Conservation (phyloP, 2,797 vertebrate genomes). For the Allobates femoralis region DNA sequence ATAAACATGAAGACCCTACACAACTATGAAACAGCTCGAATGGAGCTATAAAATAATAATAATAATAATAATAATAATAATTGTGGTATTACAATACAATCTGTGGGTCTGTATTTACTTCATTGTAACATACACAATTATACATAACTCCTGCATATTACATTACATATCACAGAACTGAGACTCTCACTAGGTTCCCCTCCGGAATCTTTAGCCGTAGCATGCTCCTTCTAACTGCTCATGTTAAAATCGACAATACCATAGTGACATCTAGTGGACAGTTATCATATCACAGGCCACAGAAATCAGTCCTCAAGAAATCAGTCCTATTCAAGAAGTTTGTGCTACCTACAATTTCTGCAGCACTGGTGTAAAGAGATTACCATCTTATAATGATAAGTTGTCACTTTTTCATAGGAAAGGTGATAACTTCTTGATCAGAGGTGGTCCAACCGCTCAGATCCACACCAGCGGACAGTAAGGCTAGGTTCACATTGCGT, state of each 20-base stretch:
- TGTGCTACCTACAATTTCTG: not conserved
- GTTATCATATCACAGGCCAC: not conserved
- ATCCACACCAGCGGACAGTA: too few relatives aligned
- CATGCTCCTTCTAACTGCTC: not conserved
- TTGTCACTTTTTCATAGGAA: too few relatives aligned
- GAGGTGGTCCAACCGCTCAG: too few relatives aligned
- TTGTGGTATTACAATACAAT: not conserved
- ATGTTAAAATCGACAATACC: slow-evolving; percentile 64
- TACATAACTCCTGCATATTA: not conserved
- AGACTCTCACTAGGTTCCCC: not conserved
- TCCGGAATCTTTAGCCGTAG: not conserved
- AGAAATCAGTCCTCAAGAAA: not conserved
- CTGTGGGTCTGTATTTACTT: not conserved
- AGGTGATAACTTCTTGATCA: too few relatives aligned
- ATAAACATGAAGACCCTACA: not conserved
- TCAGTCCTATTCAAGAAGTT: not conserved
- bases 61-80: not conserved
- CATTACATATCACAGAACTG: slow-evolving; percentile 4
- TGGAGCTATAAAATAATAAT: not conserved
- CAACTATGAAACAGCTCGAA: not conserved
- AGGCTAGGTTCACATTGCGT: too few relatives aligned
- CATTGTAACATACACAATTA: not conserved
- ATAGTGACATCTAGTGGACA: slow-evolving; percentile 79
- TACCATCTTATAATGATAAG: too few relatives aligned
- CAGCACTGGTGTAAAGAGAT: not conserved